These are phyloP conservation scores for Eptesicus fuscus DNA, from an alignment of 2,113 vertebrate genomes.

Conservation along the genomic window DNA sequence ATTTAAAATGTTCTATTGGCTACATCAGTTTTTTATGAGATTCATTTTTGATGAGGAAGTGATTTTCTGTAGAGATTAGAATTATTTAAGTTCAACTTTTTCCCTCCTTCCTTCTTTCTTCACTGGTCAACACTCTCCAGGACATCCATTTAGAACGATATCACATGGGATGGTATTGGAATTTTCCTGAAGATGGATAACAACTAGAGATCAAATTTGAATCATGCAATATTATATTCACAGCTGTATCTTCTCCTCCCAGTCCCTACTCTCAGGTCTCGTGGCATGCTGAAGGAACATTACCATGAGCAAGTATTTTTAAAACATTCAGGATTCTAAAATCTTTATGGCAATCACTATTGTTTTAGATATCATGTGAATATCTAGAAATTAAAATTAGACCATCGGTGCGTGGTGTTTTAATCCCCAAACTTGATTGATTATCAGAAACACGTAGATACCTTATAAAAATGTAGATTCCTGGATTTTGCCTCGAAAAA, in stretches of 20 bases:
- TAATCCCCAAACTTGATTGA: neutral
- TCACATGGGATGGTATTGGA: neutral
- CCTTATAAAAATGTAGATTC: neutral
- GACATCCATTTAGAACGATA: neutral
- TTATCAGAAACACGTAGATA: neutral
- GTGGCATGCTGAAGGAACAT: neutral
- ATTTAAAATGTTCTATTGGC: neutral
- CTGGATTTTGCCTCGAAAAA: neutral
- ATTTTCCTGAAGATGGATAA: neutral
- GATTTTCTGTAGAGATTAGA: neutral
- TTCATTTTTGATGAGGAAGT: neutral
- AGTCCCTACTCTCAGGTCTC: neutral
- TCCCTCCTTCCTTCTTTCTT: neutral
- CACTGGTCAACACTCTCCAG: neutral
- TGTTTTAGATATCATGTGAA: neutral
- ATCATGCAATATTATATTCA: neutral
- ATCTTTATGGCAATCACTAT: neutral
- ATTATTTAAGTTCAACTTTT: neutral
- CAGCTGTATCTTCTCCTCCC: neutral
- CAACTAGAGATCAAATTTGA: neutral
- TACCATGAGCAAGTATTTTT: neutral
- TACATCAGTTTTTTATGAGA: constrained; percentile 28
- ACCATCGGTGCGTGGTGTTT: neutral
- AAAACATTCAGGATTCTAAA: neutral
- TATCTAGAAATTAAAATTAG: constrained; percentile 15